phyloP scores from a whole-genome alignment of 2,113 vertebrate species.

The Hippocampus zosterae region DNA sequence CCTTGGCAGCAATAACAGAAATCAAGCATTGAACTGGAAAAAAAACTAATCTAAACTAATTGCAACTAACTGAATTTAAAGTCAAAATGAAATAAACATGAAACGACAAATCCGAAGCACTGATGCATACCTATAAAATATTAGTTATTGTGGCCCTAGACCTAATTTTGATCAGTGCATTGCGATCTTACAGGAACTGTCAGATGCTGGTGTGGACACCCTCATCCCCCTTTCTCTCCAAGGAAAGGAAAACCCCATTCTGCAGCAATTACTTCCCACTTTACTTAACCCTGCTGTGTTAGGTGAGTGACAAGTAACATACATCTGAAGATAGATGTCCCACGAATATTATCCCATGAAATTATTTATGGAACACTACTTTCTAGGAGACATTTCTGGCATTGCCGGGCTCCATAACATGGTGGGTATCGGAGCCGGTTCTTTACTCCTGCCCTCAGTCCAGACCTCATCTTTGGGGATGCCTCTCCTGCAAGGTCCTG shows the following conservation, averaged over 20 bases:
- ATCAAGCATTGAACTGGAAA: no score
- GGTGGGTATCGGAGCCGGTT: slow-evolving; percentile 66
- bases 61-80: no score
- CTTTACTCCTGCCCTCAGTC: slow-evolving; percentile 74
- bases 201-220: slow-evolving; percentile 63
- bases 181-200: slow-evolving; percentile 39
- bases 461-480: slow-evolving; percentile 79
- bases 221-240: slow-evolving; percentile 66
- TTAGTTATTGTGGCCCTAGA: not conserved
- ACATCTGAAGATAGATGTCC: not conserved
- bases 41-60: no score
- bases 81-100: no score
- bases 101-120: no score
- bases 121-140: no score
- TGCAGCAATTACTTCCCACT: slow-evolving; percentile 74
- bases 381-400: slow-evolving; percentile 77
- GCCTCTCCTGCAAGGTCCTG: slow-evolving; percentile 75
- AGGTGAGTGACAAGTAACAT: slow-evolving; percentile 57
- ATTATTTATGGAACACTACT: not conserved
- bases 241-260: slow-evolving; percentile 71
- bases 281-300: slow-evolving; percentile 77
- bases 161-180: not conserved
- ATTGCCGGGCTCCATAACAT: slow-evolving; percentile 73
- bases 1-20: no score
- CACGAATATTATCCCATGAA: not conserved